Conservation (phyloP, 2,888 invertebrate species). For the Bellardia bayeri region DNA sequence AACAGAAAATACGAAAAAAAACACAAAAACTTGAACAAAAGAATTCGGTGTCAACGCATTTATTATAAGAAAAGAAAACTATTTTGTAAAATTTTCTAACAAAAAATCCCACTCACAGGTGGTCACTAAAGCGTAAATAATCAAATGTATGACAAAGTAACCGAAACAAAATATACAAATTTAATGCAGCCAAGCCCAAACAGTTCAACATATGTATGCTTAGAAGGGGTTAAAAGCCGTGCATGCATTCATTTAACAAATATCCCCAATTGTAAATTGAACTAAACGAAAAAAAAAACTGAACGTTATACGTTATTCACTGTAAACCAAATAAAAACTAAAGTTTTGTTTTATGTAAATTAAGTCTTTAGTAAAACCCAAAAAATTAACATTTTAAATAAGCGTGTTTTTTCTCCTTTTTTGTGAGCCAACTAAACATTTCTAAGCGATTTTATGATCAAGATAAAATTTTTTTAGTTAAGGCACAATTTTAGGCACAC, state of each 20-base stretch:
- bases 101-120: conserved; percentile 77
- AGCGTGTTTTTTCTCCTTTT: not conserved
- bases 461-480: conserved; percentile 57
- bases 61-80: conserved; percentile 49
- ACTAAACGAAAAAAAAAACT: not conserved
- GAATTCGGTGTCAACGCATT: conserved; percentile 67
- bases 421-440: conserved; percentile 1
- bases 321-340: not conserved
- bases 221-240: conserved; percentile 49
- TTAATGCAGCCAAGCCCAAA: not conserved
- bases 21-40: conserved; percentile 43
- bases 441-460: conserved; percentile 40
- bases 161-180: conserved; percentile 5
- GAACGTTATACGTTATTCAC: not conserved
- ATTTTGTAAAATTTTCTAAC: not conserved
- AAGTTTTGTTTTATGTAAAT: conserved; percentile 60
- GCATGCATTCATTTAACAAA: not conserved
- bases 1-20: conserved; percentile 1
- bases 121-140: conserved; percentile 83
- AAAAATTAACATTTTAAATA: conserved; percentile 55
- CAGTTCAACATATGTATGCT: not conserved
- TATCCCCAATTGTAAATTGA: not conserved
- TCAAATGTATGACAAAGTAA: conserved; percentile 66
- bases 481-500: not conserved
- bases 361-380: conserved; percentile 30